These are phyloP conservation scores for Phylloscopus whistleri DNA, from an alignment of 2,113 vertebrate species.

Conservation along the genomic window DNA sequence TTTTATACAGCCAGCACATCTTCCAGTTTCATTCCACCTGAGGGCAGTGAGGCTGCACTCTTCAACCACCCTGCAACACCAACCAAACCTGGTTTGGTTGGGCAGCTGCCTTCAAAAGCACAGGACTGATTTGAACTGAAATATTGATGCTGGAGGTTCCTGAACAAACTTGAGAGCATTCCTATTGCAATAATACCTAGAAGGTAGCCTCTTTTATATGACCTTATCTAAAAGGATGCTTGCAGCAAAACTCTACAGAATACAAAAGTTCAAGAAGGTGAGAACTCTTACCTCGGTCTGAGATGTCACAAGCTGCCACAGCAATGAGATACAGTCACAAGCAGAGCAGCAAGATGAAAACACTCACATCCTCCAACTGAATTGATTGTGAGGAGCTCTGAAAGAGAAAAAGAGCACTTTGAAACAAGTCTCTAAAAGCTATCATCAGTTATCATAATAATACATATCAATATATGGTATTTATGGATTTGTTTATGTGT, in stretches of 20 bases:
- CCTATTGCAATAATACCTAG: background rate
- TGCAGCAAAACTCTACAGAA: background rate
- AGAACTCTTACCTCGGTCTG: conserved; percentile 15
- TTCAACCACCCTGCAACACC: background rate
- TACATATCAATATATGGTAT: background rate
- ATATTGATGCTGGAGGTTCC: background rate
- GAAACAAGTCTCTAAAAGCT: background rate
- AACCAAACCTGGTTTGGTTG: background rate
- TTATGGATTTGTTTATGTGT: background rate
- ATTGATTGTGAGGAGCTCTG: background rate
- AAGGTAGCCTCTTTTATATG: background rate
- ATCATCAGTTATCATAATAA: background rate
- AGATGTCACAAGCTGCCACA: background rate
- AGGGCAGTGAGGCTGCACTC: background rate
- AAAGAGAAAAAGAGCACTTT: background rate
- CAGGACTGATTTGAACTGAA: background rate
- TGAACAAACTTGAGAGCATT: background rate
- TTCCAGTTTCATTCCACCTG: background rate
- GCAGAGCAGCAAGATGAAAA: background rate
- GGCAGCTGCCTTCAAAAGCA: background rate
- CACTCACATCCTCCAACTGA: background rate
- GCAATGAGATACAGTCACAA: background rate
- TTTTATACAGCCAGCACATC: background rate
- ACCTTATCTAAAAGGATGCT: background rate
- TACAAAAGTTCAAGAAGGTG: background rate